These are phyloP conservation scores for Epinephelus moara DNA, from an alignment of 2,113 vertebrate species.

Conservation along the genomic window DNA sequence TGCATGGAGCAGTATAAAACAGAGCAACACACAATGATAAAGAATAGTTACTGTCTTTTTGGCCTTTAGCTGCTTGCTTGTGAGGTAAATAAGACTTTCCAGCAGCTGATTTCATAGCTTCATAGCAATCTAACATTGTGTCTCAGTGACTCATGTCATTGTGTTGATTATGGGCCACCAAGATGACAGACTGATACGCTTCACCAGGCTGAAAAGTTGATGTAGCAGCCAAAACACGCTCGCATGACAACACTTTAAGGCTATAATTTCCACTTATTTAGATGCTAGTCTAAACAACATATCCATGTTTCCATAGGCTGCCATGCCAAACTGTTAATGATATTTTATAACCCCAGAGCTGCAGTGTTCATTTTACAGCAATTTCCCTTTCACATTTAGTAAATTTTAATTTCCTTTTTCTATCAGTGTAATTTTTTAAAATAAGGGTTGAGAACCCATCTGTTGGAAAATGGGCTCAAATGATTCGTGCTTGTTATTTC, in stretches of 20 bases:
- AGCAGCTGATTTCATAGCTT: not conserved
- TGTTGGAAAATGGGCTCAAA: constrained; percentile 53
- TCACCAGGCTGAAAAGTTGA: too few relatives aligned
- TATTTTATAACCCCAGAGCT: constrained; percentile 23
- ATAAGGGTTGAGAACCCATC: constrained; percentile 33
- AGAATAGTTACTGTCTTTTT: not conserved
- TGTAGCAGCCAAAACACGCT: not conserved
- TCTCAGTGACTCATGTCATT: not conserved
- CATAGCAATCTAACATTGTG: not conserved
- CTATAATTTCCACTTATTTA: constrained; percentile 9
- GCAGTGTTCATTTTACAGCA: constrained; percentile 6
- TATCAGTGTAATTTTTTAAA: constrained; percentile 29
- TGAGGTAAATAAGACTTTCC: not conserved
- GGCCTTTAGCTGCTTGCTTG: not conserved
- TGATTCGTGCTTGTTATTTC: constrained; percentile 40
- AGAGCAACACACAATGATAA: not conserved
- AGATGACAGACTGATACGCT: not conserved
- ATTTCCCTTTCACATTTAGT: constrained; percentile 21
- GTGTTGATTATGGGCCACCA: not conserved
- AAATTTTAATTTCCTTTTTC: constrained; percentile 47
- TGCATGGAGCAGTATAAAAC: not conserved
- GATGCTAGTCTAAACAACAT: not conserved
- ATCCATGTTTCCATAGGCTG: not conserved
- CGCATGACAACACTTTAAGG: not conserved
- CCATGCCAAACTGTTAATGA: not conserved